Base-by-base conservation (phyloP, 2,797 vertebrate genomes). In the Spinus olivaceus region DNA sequence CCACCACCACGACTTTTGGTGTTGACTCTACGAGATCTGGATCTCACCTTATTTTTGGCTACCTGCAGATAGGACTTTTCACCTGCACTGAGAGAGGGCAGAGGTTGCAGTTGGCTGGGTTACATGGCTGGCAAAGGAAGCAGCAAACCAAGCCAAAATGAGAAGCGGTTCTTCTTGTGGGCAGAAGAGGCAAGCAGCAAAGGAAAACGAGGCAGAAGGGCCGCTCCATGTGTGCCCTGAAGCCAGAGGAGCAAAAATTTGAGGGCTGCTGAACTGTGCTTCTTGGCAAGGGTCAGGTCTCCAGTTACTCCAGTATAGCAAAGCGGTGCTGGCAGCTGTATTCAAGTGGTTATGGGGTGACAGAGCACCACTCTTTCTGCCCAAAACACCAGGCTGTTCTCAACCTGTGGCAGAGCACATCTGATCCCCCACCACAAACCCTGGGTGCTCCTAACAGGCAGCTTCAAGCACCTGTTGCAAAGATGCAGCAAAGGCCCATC, bases 91-190 rank as follows among this genome's bases (percentile, higher is more conserved):
- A 20, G 16, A 46, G 17, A 7, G 28, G 61, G 24, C 12, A 5
- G 69, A 63, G 57, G 69, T 50, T 57, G 47, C 39, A 28, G 44
- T n/a, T 1, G 4, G 28, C 28, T 0, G 5, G 22, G 19, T 70
- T 85, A 63, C 2, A 0, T 1, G 8, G 51, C 33, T 44, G 37
- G 66, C 44, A 32, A 81, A 77, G 81, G 78, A 96, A 86, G 53
- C 21, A 73, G 57, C 39, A 69, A 77, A 33, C 23, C 4, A 2
- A 76, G 30, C 41, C 27, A 41, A n/a, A 69, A 71, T 2, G 19
- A 91, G 96, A 97, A 95, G 92, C 0, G 7, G 88, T 95, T 95
- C 63, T 46, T 35, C 27, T 50, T 19, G 17, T 28, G 78, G 67
- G 67, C 61, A 59, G 12, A 56, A 19, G 11, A 37, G 27, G 56